Evolutionary conservation across 2,797 vertebrate species (phyloP), one percentile per base, ranked within the genome.

Genomic region (Orestias chungarensis): DNA sequence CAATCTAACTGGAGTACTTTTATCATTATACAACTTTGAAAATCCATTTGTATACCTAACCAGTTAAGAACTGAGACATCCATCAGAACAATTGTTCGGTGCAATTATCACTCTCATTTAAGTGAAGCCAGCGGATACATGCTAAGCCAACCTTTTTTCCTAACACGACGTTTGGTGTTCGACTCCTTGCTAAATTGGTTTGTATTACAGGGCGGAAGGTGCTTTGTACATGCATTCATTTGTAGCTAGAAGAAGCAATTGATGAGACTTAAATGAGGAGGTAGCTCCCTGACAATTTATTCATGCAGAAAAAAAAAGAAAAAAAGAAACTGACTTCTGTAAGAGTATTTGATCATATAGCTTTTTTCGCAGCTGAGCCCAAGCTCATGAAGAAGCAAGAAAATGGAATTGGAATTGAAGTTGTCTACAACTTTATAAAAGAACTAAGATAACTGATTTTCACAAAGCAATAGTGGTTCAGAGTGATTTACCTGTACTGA

Each of bases 271-370:
- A 68, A 42, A 35, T 40, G 18, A 14, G 33, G 17, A 64, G n/a
- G 61, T 42, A 43, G 54, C 54, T 70, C 27, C 27, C 43, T 57
- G 11, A 35, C 40, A n/a, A 25, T 50, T 73, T 20, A 29, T 68
- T 57, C n/a, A 47, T 40, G 52, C 20, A 68, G 54, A 38, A 68
- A 68, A 59, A 9, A 59, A 46, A 61, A 25, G 31, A 44, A 59
- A 25, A 64, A 52, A 64, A 52, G 47, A 25, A 43, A 4, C 20
- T 18, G 64, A n/a, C n/a, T 15, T 42, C 38, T 71, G 69, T 71
- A 11, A 33, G 42, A 50, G 38, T 76, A 50, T 61, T 66, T 76
- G 35, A 49, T 27, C 27, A 33, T 43, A 61, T 10, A 46, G 25
- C 20, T 23, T 49, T 8, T 20, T 7, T 61, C 11, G 64, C 44